These are phyloP conservation scores for Chlamydotis undulata DNA, from an alignment of 2,113 vertebrate species.

Conservation along the genomic window DNA sequence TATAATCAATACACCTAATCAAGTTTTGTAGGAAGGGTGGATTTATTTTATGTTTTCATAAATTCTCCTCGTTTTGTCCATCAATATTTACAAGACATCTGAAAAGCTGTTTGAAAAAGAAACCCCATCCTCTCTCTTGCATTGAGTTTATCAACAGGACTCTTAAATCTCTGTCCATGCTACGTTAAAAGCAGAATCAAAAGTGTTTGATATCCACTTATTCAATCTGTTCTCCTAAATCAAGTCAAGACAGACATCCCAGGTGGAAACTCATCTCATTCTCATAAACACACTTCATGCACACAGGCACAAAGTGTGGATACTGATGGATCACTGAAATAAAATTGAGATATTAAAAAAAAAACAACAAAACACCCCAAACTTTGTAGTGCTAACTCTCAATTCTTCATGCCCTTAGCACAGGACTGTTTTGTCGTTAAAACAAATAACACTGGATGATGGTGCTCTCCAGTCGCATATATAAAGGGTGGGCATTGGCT, in stretches of 20 bases:
- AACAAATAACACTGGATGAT: not conserved
- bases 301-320: not conserved
- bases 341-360: not conserved
- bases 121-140: not conserved
- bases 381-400: not conserved
- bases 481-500: not conserved
- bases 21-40: conserved; percentile 32
- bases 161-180: conserved; percentile 19
- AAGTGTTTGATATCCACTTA: not conserved
- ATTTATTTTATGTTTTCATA: conserved; percentile 60
- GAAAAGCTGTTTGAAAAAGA: not conserved
- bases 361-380: not conserved
- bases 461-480: not conserved
- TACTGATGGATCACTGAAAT: not conserved
- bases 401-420: no score
- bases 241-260: not conserved
- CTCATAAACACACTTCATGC: not conserved
- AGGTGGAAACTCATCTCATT: not conserved
- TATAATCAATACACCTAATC: conserved; percentile 44
- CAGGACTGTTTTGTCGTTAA: not conserved
- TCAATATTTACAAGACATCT: conserved; percentile 52
- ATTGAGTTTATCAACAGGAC: not conserved
- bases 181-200: not conserved
- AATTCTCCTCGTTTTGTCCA: conserved; percentile 58
- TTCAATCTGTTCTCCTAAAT: conserved; percentile 7